Conservation (phyloP, 64 coral and sea anemone species). For the Pocillopora verrucosa region DNA sequence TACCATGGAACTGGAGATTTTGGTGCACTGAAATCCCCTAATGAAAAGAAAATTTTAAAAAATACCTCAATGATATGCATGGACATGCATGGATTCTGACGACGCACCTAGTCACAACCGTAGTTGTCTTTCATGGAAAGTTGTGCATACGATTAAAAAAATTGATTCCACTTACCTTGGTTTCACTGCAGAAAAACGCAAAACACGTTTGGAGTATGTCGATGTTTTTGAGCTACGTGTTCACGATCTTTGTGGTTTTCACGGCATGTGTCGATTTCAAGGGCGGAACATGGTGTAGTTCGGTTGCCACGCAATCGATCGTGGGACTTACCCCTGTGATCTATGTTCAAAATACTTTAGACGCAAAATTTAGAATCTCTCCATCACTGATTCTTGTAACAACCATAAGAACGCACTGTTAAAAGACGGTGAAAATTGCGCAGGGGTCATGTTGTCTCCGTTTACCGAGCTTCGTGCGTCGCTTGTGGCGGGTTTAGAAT, state of each 20-base stretch:
- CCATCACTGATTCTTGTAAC: background rate
- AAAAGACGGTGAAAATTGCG: background rate
- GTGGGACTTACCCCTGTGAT: conserved; percentile 5
- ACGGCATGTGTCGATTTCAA: too few species aligned
- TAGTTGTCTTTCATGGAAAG: background rate
- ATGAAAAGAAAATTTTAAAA: background rate
- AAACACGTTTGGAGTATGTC: background rate
- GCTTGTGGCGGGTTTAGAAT: background rate
- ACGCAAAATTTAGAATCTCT: background rate
- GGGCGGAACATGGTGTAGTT: background rate
- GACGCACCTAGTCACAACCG: background rate
- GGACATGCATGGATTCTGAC: too few species aligned
- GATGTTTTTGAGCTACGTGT: too few species aligned
- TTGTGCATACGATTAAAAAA: background rate
- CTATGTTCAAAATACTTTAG: background rate
- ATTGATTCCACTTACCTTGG: background rate
- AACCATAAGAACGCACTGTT: background rate
- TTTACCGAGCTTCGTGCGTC: background rate
- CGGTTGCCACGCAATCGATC: background rate
- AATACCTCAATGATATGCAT: background rate
- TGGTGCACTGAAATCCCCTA: background rate
- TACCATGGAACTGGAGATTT: background rate
- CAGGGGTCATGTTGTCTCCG: background rate
- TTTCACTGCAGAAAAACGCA: background rate
- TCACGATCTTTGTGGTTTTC: background rate